phyloP scores from a whole-genome alignment of 2,888 invertebrate genomes.

The Priocnemis perturbator region DNA sequence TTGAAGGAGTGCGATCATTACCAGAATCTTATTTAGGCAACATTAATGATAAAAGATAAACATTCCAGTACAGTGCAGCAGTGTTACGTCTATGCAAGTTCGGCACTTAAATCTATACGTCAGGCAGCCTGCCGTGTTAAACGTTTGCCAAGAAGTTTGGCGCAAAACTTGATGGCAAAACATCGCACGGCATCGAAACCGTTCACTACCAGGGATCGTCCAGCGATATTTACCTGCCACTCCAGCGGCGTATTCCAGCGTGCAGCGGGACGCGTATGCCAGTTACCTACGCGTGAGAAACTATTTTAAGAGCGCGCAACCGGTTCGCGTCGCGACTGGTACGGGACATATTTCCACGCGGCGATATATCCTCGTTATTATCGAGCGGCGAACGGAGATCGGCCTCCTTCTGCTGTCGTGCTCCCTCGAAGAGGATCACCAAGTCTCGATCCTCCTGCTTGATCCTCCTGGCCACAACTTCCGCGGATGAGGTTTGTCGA shows the following conservation, averaged over 20 bases:
- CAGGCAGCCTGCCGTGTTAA: too few relatives aligned
- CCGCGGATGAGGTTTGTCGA: too few relatives aligned
- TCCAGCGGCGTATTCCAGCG: constrained; percentile 46
- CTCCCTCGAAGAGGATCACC: constrained; percentile 3
- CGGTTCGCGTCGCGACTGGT: constrained; percentile 59
- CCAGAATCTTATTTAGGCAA: too few relatives aligned
- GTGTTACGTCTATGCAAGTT: too few relatives aligned
- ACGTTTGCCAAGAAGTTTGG: too few relatives aligned
- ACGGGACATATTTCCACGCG: constrained; percentile 45
- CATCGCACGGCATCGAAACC: constrained; percentile 10
- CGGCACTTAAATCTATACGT: too few relatives aligned
- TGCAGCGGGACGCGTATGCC: constrained; percentile 36
- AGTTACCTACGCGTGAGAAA: constrained; percentile 57
- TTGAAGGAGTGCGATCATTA: too few relatives aligned
- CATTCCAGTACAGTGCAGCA: too few relatives aligned
- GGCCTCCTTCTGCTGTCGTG: constrained; percentile 3
- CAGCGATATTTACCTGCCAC: constrained; percentile 51
- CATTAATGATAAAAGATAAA: too few relatives aligned
- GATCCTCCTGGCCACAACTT: too few relatives aligned
- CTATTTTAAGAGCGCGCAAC: constrained; percentile 62
- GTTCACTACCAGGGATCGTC: constrained; percentile 14
- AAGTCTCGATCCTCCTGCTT: too few relatives aligned
- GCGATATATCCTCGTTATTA: constrained; percentile 38
- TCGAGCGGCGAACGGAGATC: constrained; percentile 18
- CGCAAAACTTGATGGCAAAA: too few relatives aligned